Conservation (phyloP, 2,113 vertebrate genomes). For the Speoplatyrhinus poulsoni region DNA sequence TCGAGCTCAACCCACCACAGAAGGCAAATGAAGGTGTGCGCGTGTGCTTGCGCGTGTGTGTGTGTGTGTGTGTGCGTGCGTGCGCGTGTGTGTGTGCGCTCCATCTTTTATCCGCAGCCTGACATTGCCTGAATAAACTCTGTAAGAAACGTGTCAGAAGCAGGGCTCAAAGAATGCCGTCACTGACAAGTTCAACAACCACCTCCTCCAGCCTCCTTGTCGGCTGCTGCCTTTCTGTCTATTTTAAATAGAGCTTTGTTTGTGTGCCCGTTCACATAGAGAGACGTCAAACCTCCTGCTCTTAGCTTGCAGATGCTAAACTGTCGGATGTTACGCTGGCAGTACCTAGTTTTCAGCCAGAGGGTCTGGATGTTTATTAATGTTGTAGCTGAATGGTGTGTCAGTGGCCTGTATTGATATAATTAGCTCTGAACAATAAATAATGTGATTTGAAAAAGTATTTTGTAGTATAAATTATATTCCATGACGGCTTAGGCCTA, state of each 20-base stretch:
- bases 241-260: conserved; percentile 39
- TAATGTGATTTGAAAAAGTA: no score
- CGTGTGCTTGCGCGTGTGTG: conserved; percentile 25
- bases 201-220: conserved; percentile 29
- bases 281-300: not conserved
- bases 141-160: conserved; percentile 44
- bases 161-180: conserved; percentile 48
- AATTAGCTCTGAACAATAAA: no score
- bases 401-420: not conserved
- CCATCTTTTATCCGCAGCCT: conserved; percentile 48
- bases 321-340: not conserved
- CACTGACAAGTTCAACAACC: conserved; percentile 57
- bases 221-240: conserved; percentile 47
- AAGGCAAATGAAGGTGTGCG: conserved; percentile 52
- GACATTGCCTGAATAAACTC: conserved; percentile 57
- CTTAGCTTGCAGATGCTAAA: not conserved
- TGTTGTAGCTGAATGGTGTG: not conserved
- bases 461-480: no score
- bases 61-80: conserved; percentile 35
- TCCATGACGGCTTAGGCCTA: no score
- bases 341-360: not conserved
- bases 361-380: not conserved
- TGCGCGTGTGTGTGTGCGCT: conserved; percentile 38
- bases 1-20: conserved; percentile 54
- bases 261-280: conserved; percentile 18